These are phyloP conservation scores for Mungos mungo DNA, from an alignment of 2,113 vertebrate genomes.

Conservation along the genomic window DNA sequence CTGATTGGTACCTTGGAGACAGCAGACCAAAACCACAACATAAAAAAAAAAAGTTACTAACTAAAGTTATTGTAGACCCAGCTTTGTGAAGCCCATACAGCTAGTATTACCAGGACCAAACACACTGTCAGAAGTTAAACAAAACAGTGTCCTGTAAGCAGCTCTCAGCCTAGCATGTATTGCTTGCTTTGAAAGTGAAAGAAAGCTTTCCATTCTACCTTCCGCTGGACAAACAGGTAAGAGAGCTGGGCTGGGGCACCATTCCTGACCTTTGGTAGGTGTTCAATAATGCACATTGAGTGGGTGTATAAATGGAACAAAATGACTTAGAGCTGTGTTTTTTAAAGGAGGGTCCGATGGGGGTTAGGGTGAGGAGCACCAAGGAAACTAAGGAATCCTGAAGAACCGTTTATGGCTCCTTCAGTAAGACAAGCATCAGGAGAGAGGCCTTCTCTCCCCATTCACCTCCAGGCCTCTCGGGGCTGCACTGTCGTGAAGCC, in stretches of 20 bases:
- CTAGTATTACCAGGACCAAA: constrained; percentile 17
- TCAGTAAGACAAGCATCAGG: background rate
- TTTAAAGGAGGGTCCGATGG: background rate
- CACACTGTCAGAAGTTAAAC: constrained; percentile 21
- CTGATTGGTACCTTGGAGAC: constrained; percentile 41
- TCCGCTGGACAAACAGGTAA: background rate
- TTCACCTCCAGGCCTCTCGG: background rate
- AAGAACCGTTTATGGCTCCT: constrained; percentile 25
- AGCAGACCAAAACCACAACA: constrained; percentile 25
- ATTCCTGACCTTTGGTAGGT: background rate
- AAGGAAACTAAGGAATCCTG: constrained; percentile 28
- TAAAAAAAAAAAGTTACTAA: constrained; percentile 34
- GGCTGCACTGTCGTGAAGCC: background rate
- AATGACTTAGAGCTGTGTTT: background rate
- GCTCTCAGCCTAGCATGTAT: background rate
- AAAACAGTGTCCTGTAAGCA: background rate
- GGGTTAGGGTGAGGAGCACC: background rate
- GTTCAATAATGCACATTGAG: background rate
- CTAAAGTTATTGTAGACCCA: constrained; percentile 15
- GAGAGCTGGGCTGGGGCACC: background rate
- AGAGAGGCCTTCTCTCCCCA: background rate
- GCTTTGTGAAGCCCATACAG: constrained; percentile 11
- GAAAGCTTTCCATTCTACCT: background rate
- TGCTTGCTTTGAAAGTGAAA: constrained; percentile 62
- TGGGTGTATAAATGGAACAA: background rate